A percentile compares a stretch with the other conserved stretches of the same genome.
These are phyloP conservation scores for Heliconius aoede DNA, from an alignment of 2,888 invertebrate species.

Conservation along the genomic window DNA sequence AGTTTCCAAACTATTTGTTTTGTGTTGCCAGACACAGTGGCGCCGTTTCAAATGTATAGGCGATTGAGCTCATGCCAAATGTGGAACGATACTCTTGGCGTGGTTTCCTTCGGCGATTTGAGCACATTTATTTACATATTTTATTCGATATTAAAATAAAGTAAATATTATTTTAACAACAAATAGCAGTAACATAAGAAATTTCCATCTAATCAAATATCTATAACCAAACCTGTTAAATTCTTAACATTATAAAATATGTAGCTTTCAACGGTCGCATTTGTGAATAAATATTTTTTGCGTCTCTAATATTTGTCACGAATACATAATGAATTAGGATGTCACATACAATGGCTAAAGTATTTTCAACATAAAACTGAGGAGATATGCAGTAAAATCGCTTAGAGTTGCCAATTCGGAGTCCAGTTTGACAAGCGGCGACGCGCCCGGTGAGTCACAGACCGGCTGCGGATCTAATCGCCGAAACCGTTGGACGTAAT, in stretches of 20 bases:
- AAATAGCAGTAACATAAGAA: slow-evolving; percentile 1
- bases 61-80: slow-evolving; percentile 13
- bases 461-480: slow-evolving; percentile 58
- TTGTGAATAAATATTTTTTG: slow-evolving; percentile 29
- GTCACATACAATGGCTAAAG: slow-evolving; percentile 18
- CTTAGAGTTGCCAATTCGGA: slow-evolving; percentile 34
- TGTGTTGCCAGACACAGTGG: slow-evolving; percentile 21
- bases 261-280: slow-evolving; percentile 40
- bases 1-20: slow-evolving; percentile 12
- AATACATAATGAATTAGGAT: slow-evolving; percentile 20
- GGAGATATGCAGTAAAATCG: slow-evolving; percentile 36
- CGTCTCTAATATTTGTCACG: slow-evolving; percentile 4
- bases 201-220: background rate
- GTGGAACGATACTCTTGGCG: slow-evolving; percentile 13
- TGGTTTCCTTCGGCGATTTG: background rate
- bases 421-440: slow-evolving; percentile 37
- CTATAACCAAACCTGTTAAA: slow-evolving; percentile 4
- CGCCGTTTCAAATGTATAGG: slow-evolving; percentile 15
- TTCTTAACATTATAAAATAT: slow-evolving; percentile 16
- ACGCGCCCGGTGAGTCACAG: slow-evolving; percentile 69
- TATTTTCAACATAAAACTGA: slow-evolving; percentile 34
- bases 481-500: slow-evolving; percentile 54
- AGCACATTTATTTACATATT: background rate
- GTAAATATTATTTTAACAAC: background rate
- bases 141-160: background rate